These are phyloP conservation scores for Yasuhikotakia modesta DNA, from an alignment of 2,797 vertebrate genomes.

Conservation along the genomic window DNA sequence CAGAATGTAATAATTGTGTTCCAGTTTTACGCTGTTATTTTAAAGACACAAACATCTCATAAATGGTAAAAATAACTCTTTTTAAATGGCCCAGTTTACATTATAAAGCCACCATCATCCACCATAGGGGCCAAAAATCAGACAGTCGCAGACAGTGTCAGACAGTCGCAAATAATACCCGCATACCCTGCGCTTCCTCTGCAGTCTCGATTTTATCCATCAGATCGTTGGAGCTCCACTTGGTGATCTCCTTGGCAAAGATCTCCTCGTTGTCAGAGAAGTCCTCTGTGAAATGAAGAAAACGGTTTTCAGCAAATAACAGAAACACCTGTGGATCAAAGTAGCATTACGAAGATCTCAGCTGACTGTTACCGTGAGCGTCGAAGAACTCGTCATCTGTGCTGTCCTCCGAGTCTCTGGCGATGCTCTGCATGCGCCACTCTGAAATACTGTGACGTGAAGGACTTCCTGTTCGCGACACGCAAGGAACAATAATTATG, in stretches of 20 bases:
- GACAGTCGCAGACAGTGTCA: not conserved
- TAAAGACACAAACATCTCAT: conserved; percentile 26
- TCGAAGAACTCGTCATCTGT: conserved; percentile 98
- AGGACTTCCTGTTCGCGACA: conserved; percentile 83
- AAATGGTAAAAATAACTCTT: conserved; percentile 9
- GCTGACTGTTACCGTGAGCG: conserved; percentile 82
- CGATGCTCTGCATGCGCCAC: conserved; percentile 99
- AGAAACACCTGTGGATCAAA: not conserved
- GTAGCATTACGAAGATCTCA: too few species aligned
- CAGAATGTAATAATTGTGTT: conserved; percentile 26
- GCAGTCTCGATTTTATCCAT: conserved; percentile 95
- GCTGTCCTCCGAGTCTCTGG: conserved; percentile 94
- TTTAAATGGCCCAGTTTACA: not conserved
- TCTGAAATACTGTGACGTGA: conserved; percentile 94
- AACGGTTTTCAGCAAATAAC: not conserved
- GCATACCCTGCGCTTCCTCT: conserved; percentile 86
- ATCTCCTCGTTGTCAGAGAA: conserved; percentile 91
- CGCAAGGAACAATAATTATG: not conserved
- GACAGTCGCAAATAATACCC: not conserved
- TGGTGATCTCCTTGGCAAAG: conserved; percentile 91
- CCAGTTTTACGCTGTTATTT: conserved; percentile 8
- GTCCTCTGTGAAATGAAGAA: conserved; percentile 80
- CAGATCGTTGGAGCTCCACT: conserved; percentile 96
- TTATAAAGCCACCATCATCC: conserved; percentile 31
- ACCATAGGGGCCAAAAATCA: not conserved